Conservation (phyloP, 2,888 invertebrate species). For the Cyclophora albipunctata region DNA sequence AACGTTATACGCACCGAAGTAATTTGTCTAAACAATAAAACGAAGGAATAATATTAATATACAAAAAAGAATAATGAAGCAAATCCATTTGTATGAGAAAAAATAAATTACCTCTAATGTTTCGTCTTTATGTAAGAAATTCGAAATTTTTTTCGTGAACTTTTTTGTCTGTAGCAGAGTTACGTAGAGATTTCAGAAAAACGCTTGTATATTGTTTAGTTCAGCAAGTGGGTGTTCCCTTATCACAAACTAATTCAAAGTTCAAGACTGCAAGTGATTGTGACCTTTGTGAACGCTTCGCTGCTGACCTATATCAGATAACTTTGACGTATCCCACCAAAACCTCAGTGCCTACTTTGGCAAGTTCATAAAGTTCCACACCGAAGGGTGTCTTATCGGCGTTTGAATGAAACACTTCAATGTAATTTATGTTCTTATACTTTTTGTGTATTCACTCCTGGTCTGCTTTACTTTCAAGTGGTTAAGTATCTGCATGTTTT, state of each 20-base stretch:
- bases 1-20: no score
- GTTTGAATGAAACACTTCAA: constrained; percentile 53
- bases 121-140: constrained; percentile 6
- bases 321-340: constrained; percentile 55
- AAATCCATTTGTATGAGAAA: constrained; percentile 26
- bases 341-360: constrained; percentile 29
- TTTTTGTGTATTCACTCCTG: constrained; percentile 18
- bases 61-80: constrained; percentile 13
- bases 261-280: constrained; percentile 54
- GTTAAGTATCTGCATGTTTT: constrained; percentile 32
- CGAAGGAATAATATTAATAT: no score
- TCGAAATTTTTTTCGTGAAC: no score
- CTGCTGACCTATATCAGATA: constrained; percentile 60
- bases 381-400: constrained; percentile 53
- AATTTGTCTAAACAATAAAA: no score
- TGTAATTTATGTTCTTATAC: constrained; percentile 59
- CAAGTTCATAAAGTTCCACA: constrained; percentile 46
- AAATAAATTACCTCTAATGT: constrained; percentile 20
- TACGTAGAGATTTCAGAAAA: constrained; percentile 2
- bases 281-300: constrained; percentile 47
- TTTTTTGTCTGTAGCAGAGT: constrained; percentile 22
- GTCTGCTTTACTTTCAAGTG: constrained; percentile 10
- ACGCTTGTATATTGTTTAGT: constrained; percentile 4
- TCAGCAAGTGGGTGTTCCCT: constrained; percentile 24
- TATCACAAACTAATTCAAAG: constrained; percentile 46